Evolutionary conservation across 2,797 vertebrate genomes (phyloP).

Genomic region (Tinamus major): DNA sequence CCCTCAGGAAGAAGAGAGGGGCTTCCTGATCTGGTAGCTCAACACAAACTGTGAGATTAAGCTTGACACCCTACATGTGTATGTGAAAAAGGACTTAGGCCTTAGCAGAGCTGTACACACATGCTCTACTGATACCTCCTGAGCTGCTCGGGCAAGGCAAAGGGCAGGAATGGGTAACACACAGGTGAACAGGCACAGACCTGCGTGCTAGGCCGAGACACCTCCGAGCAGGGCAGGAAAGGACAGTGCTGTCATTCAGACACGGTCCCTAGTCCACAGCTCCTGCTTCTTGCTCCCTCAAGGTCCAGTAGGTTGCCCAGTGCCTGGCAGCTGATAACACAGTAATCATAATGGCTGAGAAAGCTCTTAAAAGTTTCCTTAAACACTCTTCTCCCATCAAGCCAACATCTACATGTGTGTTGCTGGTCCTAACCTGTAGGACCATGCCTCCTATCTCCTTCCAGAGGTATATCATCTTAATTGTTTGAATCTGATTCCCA

Average conservation of each 20-base stretch:
- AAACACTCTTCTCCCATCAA: not conserved
- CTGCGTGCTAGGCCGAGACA: not conserved
- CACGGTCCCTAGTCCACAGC: not conserved
- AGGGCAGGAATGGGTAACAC: not conserved
- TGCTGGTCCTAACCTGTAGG: not conserved
- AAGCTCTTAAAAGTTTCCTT: not conserved
- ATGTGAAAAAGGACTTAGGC: not conserved
- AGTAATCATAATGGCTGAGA: not conserved
- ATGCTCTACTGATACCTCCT: not conserved
- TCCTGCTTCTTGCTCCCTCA: not conserved
- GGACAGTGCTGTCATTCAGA: not conserved
- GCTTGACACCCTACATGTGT: not conserved
- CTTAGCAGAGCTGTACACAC: not conserved
- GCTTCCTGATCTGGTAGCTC: not conserved
- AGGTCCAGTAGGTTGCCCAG: not conserved
- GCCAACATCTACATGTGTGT: not conserved
- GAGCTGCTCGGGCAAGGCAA: not conserved
- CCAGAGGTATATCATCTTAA: slow-evolving; percentile 18
- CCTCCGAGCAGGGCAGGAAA: not conserved
- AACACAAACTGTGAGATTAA: not conserved
- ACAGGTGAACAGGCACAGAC: not conserved
- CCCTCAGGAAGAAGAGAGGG: not conserved
- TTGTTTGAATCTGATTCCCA: slow-evolving; percentile 61
- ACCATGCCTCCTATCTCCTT: not conserved
- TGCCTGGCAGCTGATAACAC: not conserved